Evolutionary conservation across 2,888 invertebrate genomes (phyloP).

Genomic region (Lithophane leautieri): DNA sequence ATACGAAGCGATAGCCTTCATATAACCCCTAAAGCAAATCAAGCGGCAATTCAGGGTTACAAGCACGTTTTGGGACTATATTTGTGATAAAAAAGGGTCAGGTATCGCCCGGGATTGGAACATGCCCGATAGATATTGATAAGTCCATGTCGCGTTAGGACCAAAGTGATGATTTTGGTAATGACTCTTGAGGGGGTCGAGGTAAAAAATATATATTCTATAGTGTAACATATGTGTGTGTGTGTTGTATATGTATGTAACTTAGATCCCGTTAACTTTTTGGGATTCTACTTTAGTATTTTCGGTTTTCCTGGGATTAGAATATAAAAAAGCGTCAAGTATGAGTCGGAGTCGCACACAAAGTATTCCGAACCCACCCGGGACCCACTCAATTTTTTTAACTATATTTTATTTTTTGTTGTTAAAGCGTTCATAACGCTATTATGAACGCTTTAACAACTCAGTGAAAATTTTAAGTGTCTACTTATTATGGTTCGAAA

Average conservation of each 20-base stretch:
- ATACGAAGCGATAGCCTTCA: slow-evolving; percentile 2
- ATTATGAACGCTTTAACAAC: too few species aligned
- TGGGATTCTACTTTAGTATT: neutral
- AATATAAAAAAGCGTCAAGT: too few species aligned
- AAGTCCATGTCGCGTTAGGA: slow-evolving; percentile 3
- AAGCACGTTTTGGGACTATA: slow-evolving; percentile 15
- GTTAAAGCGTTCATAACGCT: too few species aligned
- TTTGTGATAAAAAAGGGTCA: slow-evolving; percentile 28
- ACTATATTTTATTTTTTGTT: too few species aligned
- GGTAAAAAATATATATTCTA: neutral
- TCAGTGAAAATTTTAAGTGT: too few species aligned
- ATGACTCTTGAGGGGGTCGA: neutral
- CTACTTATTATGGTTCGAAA: too few species aligned
- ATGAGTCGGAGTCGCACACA: too few species aligned
- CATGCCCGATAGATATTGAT: slow-evolving; percentile 11
- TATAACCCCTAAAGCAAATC: slow-evolving; percentile 25
- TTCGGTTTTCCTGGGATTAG: neutral
- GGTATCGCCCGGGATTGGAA: slow-evolving; percentile 22
- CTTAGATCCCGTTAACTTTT: neutral
- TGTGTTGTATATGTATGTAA: too few species aligned
- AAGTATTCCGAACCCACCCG: too few species aligned
- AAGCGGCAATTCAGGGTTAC: slow-evolving; percentile 25
- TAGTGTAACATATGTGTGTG: neutral
- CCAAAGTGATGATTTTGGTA: slow-evolving; percentile 1
- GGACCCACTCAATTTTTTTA: too few species aligned